A percentile compares a stretch with the other conserved stretches of the same genome.
Evolutionary conservation across 2,888 invertebrate species (phyloP).

Genomic region (Ashinkailepas kermadecensis): DNA sequence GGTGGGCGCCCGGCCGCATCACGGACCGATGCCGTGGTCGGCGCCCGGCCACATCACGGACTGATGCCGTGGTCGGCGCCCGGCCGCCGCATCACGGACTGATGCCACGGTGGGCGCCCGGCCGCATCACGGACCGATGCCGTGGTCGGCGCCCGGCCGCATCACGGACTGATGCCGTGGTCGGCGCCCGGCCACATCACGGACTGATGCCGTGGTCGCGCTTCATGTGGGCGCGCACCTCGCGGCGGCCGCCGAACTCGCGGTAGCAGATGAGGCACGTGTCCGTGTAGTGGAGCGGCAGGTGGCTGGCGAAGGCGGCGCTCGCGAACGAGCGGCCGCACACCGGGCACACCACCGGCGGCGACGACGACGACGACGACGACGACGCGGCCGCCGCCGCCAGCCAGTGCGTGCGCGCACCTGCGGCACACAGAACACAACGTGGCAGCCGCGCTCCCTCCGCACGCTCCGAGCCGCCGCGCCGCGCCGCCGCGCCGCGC

Average conservation of each 20-base stretch:
- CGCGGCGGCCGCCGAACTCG: neutral
- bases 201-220: neutral
- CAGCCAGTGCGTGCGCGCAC: too few relatives aligned
- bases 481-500: too few relatives aligned
- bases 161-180: neutral
- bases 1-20: too few relatives aligned
- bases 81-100: neutral
- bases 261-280: constrained; percentile 1
- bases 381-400: too few relatives aligned
- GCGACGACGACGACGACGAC: too few relatives aligned
- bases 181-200: neutral
- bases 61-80: neutral
- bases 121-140: neutral
- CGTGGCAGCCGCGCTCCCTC: too few relatives aligned
- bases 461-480: too few relatives aligned
- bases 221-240: neutral
- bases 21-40: neutral
- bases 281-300: neutral
- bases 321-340: neutral
- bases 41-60: neutral
- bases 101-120: neutral
- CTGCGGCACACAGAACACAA: too few relatives aligned
- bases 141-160: neutral
- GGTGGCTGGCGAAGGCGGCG: neutral
- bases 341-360: neutral